These are phyloP conservation scores for Hydrolagus affinis DNA, from an alignment of 2,113 vertebrate species.

Conservation along the genomic window DNA sequence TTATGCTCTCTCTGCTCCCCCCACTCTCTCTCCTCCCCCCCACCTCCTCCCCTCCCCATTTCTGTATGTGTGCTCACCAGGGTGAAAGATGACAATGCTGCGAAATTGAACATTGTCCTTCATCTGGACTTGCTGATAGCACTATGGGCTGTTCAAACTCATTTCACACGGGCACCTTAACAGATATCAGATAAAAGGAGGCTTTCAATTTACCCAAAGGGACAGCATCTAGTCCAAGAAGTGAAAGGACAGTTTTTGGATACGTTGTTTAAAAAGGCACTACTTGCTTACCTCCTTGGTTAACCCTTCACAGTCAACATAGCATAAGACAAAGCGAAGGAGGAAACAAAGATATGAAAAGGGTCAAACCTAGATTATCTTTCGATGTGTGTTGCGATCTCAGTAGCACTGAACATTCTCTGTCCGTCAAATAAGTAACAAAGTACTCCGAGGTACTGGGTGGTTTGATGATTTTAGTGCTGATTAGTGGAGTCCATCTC, in stretches of 20 bases:
- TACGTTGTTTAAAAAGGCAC: neutral
- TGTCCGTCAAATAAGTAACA: too few species aligned
- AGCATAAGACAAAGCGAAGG: too few species aligned
- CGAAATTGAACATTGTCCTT: neutral
- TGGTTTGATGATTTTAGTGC: too few species aligned
- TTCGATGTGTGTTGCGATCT: too few species aligned
- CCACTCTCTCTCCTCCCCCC: too few species aligned
- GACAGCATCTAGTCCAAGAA: neutral
- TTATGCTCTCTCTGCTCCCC: too few species aligned
- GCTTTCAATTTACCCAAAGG: neutral
- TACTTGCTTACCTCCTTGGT: neutral
- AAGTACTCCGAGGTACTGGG: too few species aligned
- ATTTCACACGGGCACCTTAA: conserved; percentile 8
- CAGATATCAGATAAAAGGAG: conserved; percentile 17
- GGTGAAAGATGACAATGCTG: neutral
- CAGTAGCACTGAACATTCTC: too few species aligned
- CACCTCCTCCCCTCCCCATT: too few species aligned
- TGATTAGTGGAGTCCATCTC: too few species aligned
- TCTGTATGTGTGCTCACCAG: neutral
- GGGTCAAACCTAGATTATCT: too few species aligned
- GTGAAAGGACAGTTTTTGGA: conserved; percentile 5
- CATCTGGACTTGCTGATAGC: neutral
- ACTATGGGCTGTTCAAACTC: neutral
- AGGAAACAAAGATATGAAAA: too few species aligned
- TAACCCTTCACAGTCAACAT: neutral